Base-by-base conservation (phyloP, 2,888 invertebrate species). In the Hecatera dysodea region DNA sequence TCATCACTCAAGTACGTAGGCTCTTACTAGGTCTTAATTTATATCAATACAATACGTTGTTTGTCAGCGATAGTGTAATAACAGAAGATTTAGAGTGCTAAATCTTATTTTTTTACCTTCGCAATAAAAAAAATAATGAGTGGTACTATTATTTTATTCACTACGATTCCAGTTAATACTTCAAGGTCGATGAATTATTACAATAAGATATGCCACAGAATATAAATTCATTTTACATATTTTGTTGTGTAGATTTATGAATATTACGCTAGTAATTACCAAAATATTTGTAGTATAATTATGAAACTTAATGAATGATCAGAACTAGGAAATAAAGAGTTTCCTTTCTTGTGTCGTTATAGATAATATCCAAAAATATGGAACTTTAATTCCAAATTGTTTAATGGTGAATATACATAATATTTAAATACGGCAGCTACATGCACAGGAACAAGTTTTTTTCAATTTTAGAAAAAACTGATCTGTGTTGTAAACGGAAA, bases 51-150 rank as follows among this genome's bases (percentile, higher is more conserved):
- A 48, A 48, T 70, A 33, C n/a, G 22, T 64, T 56, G 33, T 52
- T 61, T 52, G 17, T 22, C n/a, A 60, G 24, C n/a, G n/a, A n/a
- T n/a, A n/a, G n/a, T n/a, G n/a, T n/a, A n/a, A n/a, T n/a, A n/a
- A n/a, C n/a, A n/a, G n/a, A n/a, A n/a, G n/a, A n/a, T n/a, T n/a
- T n/a, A n/a, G n/a, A n/a, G n/a, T n/a, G n/a, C n/a, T n/a, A n/a
- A n/a, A n/a, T n/a, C n/a, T n/a, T n/a, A n/a, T n/a, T n/a, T n/a
- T n/a, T n/a, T 69, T 33, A 78, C 80, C 72, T 81, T 69, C 66
- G 64, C 60, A 15, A 50, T 22, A 63, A 67, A 72, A 68, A 48
- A 56, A 29, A 17, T 67, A 64, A 63, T 63, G 69, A 48, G 67
- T 48, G n/a, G n/a, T n/a, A n/a, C n/a, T 57, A 29, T 63, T 33